Evolutionary conservation across 2,113 vertebrate genomes (phyloP).

Genomic region (Dasyurus viverrinus): DNA sequence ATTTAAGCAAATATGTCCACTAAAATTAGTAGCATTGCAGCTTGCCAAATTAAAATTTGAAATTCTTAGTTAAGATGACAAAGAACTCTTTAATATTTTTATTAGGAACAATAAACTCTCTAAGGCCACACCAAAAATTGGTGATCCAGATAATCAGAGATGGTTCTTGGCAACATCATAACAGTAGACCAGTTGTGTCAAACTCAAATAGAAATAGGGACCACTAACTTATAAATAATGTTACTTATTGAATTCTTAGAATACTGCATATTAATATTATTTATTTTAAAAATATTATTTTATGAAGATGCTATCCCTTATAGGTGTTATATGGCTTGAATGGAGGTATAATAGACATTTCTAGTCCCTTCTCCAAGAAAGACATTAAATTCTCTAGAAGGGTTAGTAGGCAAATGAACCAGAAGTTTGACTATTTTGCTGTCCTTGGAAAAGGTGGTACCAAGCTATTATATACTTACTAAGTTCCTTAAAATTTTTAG

Average conservation of each 20-base stretch:
- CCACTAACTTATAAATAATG: not conserved
- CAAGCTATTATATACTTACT: not conserved
- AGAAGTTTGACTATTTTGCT: not conserved
- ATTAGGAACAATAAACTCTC: not conserved
- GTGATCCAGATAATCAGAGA: not conserved
- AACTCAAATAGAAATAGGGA: not conserved
- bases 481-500: not conserved
- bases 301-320: not conserved
- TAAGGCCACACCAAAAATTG: not conserved
- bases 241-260: not conserved
- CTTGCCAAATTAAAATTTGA: not conserved
- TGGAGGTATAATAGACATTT: not conserved
- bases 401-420: not conserved
- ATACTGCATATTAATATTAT: not conserved
- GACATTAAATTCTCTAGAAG: not conserved
- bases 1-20: not conserved
- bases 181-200: not conserved
- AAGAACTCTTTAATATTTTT: conserved; percentile 41
- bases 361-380: not conserved
- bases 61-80: conserved; percentile 23
- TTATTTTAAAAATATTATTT: not conserved
- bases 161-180: not conserved
- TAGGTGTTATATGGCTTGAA: not conserved
- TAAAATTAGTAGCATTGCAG: not conserved
- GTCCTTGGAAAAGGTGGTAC: not conserved